These are phyloP conservation scores for Enteromius treurensis DNA, from an alignment of 2,797 vertebrate species.

Conservation along the genomic window DNA sequence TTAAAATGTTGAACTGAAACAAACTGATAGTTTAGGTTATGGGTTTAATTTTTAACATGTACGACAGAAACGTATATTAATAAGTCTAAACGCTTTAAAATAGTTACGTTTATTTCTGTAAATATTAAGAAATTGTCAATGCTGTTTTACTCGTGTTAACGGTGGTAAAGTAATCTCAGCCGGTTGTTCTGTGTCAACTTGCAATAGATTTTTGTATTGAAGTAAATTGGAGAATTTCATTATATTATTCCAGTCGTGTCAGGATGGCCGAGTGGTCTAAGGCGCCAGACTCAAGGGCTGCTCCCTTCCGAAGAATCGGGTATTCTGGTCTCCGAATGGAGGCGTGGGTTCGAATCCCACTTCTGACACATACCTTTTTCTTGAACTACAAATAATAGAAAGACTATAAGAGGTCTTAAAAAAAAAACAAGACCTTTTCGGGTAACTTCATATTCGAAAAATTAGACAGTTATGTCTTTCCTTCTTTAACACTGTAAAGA, in stretches of 20 bases:
- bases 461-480: not conserved
- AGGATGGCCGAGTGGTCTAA: conserved; percentile 87
- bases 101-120: not conserved
- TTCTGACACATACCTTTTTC: conserved; percentile 74
- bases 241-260: conserved; percentile 48
- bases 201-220: too few relatives aligned
- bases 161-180: not conserved
- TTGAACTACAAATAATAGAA: not conserved
- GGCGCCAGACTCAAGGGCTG: conserved; percentile 84
- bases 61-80: not conserved
- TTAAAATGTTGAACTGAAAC: not conserved
- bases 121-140: not conserved
- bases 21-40: not conserved
- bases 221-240: accelerated
- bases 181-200: not conserved
- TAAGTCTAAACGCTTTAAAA: too few relatives aligned
- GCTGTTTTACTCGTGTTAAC: not conserved
- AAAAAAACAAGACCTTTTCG: too few relatives aligned
- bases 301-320: conserved; percentile 68
- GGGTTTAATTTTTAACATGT: not conserved
- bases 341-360: conserved; percentile 87
- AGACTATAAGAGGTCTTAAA: too few relatives aligned
- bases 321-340: conserved; percentile 84
- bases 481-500: not conserved
- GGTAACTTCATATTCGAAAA: not conserved